phyloP scores from a whole-genome alignment of 2,888 invertebrate species.

The Morpho deidamia region DNA sequence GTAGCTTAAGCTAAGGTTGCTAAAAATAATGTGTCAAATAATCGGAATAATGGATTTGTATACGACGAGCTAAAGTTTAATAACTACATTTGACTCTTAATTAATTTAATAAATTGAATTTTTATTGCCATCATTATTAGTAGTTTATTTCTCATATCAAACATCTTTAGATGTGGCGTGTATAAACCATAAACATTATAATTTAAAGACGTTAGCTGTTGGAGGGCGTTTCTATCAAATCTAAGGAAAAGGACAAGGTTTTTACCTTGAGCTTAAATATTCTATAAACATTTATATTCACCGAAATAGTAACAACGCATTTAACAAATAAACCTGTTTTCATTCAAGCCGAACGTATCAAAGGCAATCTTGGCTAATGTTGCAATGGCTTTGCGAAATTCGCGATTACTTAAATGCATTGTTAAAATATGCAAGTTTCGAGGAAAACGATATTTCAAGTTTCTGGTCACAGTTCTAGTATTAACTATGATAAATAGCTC shows the following conservation, averaged over 20 bases:
- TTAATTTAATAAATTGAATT: no score
- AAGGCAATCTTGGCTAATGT: slow-evolving; percentile 12
- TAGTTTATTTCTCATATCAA: no score
- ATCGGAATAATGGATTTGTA: no score
- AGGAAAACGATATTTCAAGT: slow-evolving; percentile 6
- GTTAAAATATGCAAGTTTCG: slow-evolving; percentile 7
- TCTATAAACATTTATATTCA: slow-evolving; percentile 10
- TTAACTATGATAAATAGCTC: background rate
- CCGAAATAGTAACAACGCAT: slow-evolving; percentile 8
- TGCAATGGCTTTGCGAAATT: slow-evolving; percentile 9
- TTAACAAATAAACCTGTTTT: slow-evolving; percentile 13
- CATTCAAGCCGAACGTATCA: slow-evolving; percentile 14
- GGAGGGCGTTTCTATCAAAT: slow-evolving; percentile 8
- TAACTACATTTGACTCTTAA: no score
- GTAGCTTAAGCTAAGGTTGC: no score
- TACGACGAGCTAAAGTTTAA: no score
- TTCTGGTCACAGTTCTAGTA: background rate
- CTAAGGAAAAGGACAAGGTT: slow-evolving; percentile 15
- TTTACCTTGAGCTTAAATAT: slow-evolving; percentile 13
- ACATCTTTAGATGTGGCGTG: background rate
- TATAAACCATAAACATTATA: background rate
- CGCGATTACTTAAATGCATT: slow-evolving; percentile 12
- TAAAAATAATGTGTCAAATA: no score
- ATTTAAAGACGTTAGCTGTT: background rate
- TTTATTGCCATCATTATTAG: no score